Base-by-base conservation (phyloP, 2,113 vertebrate species). In the Arizona elegans region DNA sequence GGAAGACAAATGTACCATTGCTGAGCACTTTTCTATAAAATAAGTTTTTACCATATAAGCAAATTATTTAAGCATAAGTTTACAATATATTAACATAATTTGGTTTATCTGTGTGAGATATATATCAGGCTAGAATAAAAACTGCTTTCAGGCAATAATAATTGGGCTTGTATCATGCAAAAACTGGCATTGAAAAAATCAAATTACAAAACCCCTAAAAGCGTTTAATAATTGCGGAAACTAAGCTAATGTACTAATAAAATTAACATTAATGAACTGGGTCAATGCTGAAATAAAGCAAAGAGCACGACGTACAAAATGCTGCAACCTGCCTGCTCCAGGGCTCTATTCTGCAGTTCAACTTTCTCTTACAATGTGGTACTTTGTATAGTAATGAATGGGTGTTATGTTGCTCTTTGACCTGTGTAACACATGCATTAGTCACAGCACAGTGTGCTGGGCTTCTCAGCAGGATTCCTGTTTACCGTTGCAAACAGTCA, bases 111-210 rank as follows among this genome's bases (percentile, higher is more conserved):
- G 59, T 87, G 93, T n/a, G 94, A 95, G 94, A 95, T 95, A 91
- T 95, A 91, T 95, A 97, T 95, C 94, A 96, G 93, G 93, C 96
- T 96, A 97, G 92, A 96, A 96, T 94, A 95, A 96, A 96, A 87
- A 62, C 62, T 92, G 92, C 94, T 97, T 96, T 95, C 95, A 95
- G 96, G 95, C 93, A 95, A 91, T 92, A 43, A 94, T 96, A 94
- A 96, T 95, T 11, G 0, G 93, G 81, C 90, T 96, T 94, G 90
- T 94, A 95, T 96, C 95, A 95, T 88, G 93, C 87, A 19, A 70
- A 96, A 92, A 95, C 95, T 96, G 89, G 92, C 92, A 93, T 8
- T 93, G 92, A 97, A 95, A 96, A 95, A 97, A 98, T 96, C 93
- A 95, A 96, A 95, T 97, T 96, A 95, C 0, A 9, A 75, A 95